Evolutionary conservation across 2,113 vertebrate genomes (phyloP).

Genomic region (Micronisus gabar): DNA sequence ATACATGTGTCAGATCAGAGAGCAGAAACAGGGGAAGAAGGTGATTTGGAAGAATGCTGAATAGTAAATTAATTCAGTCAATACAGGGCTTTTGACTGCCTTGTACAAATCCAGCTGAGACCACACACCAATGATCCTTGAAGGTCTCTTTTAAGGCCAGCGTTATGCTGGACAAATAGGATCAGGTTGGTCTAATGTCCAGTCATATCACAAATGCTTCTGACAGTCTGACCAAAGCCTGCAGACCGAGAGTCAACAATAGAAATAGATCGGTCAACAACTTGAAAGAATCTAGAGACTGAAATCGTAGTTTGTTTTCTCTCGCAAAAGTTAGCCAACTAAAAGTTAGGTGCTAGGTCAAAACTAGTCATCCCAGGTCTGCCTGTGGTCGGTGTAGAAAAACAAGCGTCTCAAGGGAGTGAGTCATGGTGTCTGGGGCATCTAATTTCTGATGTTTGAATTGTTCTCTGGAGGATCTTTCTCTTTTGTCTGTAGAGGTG

Average conservation of each 20-base stretch:
- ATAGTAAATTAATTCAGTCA: not conserved
- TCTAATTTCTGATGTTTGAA: not conserved
- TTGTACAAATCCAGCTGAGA: not conserved
- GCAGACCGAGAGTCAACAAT: not conserved
- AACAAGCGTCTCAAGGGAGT: not conserved
- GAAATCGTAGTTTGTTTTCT: not conserved
- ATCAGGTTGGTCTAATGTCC: not conserved
- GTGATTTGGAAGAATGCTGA: not conserved
- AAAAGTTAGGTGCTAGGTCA: not conserved
- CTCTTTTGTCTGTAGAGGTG: not conserved
- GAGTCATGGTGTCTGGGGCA: not conserved
- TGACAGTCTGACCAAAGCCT: not conserved
- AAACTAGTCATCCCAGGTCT: not conserved
- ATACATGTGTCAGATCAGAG: not conserved
- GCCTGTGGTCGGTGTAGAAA: not conserved
- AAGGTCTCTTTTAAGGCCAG: not conserved
- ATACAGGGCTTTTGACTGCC: not conserved
- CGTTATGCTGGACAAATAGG: fast-evolving
- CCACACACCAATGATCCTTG: not conserved
- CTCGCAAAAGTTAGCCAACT: not conserved
- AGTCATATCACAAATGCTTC: not conserved
- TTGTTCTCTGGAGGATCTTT: not conserved
- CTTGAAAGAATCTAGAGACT: not conserved
- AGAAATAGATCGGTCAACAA: not conserved
- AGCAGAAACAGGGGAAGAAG: not conserved